Evolutionary conservation across 2,888 invertebrate species (phyloP).

Genomic region (Euzophera pinguis): DNA sequence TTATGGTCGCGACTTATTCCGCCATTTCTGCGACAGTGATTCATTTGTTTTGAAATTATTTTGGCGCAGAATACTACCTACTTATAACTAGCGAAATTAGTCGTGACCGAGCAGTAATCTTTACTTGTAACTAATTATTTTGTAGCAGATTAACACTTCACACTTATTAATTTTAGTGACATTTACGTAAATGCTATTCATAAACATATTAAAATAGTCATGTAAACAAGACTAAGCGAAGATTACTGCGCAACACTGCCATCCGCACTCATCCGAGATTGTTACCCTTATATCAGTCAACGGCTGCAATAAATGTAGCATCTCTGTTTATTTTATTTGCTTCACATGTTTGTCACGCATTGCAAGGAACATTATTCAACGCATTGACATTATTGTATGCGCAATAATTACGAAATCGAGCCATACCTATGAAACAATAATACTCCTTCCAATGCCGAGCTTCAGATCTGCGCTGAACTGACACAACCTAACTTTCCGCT

Average conservation of each 20-base stretch:
- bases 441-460: conserved; percentile 69
- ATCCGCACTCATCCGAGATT: conserved; percentile 33
- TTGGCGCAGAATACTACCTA: background rate
- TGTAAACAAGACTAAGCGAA: conserved; percentile 21
- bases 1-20: conserved; percentile 50
- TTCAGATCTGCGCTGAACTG: conserved; percentile 53
- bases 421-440: conserved; percentile 35
- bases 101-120: conserved; percentile 34
- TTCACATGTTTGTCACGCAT: conserved; percentile 60
- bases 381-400: background rate
- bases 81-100: conserved; percentile 34
- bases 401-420: background rate
- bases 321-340: conserved; percentile 43
- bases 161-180: background rate
- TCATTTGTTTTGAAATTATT: background rate
- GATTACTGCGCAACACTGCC: conserved; percentile 36
- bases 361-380: conserved; percentile 72
- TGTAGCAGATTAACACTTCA: background rate
- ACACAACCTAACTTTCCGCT: conserved; percentile 67
- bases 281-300: conserved; percentile 32
- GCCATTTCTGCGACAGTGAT: conserved; percentile 34
- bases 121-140: conserved; percentile 23
- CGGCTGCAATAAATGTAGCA: conserved; percentile 32
- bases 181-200: background rate
- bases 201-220: background rate